These are phyloP conservation scores for Sphinx pinastri DNA, from an alignment of 2,888 invertebrate genomes.

Conservation along the genomic window DNA sequence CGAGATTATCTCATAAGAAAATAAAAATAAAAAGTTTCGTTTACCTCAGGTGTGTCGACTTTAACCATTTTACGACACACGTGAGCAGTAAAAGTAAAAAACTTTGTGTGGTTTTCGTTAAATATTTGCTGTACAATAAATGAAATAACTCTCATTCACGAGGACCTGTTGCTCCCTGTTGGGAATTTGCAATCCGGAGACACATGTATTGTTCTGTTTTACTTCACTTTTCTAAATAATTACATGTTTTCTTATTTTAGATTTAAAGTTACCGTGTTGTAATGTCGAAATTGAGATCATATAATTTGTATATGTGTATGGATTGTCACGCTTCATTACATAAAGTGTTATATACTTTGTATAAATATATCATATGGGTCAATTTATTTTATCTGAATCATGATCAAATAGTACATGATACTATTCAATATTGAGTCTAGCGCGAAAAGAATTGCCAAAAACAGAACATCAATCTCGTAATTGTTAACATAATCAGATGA, in stretches of 20 bases:
- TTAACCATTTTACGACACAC: conserved; percentile 11
- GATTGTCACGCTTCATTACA: no score
- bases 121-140: conserved; percentile 14
- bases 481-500: background rate
- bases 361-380: no score
- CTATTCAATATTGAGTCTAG: background rate
- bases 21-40: conserved; percentile 14
- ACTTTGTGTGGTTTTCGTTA: conserved; percentile 5
- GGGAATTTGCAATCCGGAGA: background rate
- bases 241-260: background rate
- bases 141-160: conserved; percentile 13
- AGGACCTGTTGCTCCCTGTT: conserved; percentile 14
- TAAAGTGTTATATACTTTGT: no score
- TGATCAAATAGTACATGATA: no score
- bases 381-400: no score
- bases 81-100: conserved; percentile 14
- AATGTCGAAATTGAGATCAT: background rate
- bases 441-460: background rate
- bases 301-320: background rate
- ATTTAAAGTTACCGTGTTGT: background rate
- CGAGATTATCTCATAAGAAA: conserved; percentile 14
- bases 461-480: background rate
- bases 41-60: conserved; percentile 11
- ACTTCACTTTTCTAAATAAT: no score
- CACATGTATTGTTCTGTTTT: background rate